These are phyloP conservation scores for Bergia sp. DNA, from an alignment of 92 coral and sea anemone genomes.

Conservation along the genomic window DNA sequence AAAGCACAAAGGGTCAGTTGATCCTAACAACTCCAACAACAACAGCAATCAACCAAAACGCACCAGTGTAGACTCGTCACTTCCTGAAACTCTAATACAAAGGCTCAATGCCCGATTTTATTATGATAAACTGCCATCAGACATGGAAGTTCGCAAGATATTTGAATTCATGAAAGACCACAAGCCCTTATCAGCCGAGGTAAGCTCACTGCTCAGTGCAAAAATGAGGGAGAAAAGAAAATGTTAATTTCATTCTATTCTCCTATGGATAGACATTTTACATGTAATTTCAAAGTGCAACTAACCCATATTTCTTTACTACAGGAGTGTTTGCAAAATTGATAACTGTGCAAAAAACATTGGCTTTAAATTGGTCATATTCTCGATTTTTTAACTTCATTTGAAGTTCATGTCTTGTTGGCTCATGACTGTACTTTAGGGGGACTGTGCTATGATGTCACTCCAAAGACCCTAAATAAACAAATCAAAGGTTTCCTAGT, in stretches of 20 bases:
- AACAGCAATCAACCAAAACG: not conserved
- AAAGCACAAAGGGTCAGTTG: not conserved
- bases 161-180: constrained; percentile 5
- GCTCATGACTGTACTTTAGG: too few species aligned
- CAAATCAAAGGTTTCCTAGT: not conserved
- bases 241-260: not conserved
- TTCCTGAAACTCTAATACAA: constrained; percentile 17
- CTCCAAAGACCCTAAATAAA: not conserved
- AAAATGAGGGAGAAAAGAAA: constrained; percentile 1
- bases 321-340: not conserved
- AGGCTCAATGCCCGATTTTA: constrained; percentile 5
- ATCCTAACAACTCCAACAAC: not conserved
- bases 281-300: constrained; percentile 1
- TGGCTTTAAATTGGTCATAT: not conserved
- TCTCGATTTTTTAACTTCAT: too few species aligned
- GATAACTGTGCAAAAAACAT: not conserved
- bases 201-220: constrained; percentile 10
- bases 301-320: not conserved
- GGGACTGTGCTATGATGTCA: not conserved
- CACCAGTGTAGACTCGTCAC: not conserved
- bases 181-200: constrained; percentile 25
- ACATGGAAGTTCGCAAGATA: constrained; percentile 5
- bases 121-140: constrained; percentile 12
- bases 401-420: not conserved
- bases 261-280: constrained; percentile 1